Conservation (phyloP, 2,797 vertebrate genomes). For the Ptychobarbus kaznakovi region DNA sequence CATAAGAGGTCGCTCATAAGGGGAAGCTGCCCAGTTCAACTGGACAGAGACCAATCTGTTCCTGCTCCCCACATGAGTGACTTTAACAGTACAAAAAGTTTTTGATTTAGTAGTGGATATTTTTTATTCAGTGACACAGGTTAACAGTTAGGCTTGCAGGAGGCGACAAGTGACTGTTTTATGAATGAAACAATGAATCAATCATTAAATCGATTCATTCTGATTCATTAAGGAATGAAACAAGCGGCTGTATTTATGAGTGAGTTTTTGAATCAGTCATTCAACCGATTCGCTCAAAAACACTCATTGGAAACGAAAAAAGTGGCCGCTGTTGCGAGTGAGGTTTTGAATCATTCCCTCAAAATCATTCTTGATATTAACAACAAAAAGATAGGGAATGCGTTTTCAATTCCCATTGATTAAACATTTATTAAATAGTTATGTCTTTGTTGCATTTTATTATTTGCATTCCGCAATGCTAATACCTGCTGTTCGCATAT, state of each 20-base stretch:
- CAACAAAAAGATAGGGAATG: neutral
- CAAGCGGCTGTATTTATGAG: neutral
- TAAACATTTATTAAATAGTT: neutral
- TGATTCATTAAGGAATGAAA: neutral
- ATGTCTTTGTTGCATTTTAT: neutral
- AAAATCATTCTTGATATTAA: too few species aligned
- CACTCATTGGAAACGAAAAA: neutral
- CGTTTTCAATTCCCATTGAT: neutral
- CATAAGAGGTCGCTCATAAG: constrained; percentile 12
- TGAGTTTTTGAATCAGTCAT: neutral
- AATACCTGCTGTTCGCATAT: neutral
- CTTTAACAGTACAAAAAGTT: neutral
- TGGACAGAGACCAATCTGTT: neutral
- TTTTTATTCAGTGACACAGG: neutral
- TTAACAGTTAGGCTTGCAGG: neutral
- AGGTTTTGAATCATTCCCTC: neutral
- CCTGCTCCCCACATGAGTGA: neutral
- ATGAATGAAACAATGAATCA: neutral
- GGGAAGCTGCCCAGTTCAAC: neutral
- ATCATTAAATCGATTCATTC: neutral
- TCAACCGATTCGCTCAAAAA: neutral
- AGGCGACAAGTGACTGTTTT: neutral
- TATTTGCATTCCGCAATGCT: neutral
- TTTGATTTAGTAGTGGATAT: neutral
- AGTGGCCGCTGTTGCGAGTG: neutral